Conservation (phyloP, 2,797 vertebrate species). For the Dendrocincla tyrannina region DNA sequence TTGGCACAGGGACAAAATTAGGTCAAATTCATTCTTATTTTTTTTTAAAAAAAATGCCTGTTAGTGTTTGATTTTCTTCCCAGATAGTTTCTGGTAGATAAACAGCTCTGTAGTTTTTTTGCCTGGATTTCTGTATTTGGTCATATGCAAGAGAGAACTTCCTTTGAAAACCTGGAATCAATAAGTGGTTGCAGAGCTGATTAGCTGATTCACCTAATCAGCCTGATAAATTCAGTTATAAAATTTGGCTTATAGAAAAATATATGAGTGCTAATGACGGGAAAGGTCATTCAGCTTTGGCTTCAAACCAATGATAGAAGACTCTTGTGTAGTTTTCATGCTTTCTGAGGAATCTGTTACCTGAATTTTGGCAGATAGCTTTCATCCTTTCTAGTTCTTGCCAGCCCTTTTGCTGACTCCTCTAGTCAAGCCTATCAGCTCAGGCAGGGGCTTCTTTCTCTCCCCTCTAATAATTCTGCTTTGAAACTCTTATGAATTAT, state of each 20-base stretch:
- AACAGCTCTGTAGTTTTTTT: neutral
- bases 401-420: neutral
- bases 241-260: neutral
- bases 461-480: neutral
- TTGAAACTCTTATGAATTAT: neutral
- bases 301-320: neutral
- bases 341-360: neutral
- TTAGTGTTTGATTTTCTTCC: neutral
- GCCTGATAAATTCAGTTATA: neutral
- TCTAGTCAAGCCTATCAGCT: neutral
- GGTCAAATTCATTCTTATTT: accelerated
- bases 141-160: neutral
- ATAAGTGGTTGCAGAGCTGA: neutral
- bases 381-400: neutral
- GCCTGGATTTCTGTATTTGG: neutral
- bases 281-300: neutral
- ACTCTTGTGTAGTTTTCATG: neutral
- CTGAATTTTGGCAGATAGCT: neutral
- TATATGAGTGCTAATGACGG: neutral
- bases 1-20: neutral
- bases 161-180: neutral
- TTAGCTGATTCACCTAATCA: too few relatives aligned
- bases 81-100: neutral
- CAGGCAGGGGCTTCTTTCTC: neutral
- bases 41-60: neutral